Base-by-base conservation (phyloP, 35 echinoderm and acorn worm species). In the Stichopus chloronotus region DNA sequence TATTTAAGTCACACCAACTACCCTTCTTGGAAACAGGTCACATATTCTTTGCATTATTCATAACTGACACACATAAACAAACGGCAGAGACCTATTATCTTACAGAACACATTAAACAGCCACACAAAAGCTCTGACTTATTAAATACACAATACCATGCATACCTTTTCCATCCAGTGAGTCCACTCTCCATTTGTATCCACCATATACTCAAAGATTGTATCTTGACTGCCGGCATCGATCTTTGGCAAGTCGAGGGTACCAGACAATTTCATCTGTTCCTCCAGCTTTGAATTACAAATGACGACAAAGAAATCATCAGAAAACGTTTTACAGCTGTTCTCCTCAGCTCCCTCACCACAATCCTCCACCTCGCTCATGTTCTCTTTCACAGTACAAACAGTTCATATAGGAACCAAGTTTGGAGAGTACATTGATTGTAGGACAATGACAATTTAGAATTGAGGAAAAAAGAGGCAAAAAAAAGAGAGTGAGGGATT, bases 191-290 rank as follows among this genome's bases (percentile, higher is more conserved):
- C 97, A 16, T 93, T 81, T 12, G 93, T 92, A 77, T 93, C 93
- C 8, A 99, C 97, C 21, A 96, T 95, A 93, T 84, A 99, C 91
- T 99, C 97, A 99, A 99, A 99, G 81, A 99, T 99, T 21, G 97
- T 96, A 30, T 99, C 95, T 0, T 89, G 83, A 57, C 57, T 90
- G 20, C 80, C 57, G n/a, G 92, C 30, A 68, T 90, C 92, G 7
- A 95, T 92, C 55, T 94, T 90, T 55, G 97, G 97, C 6, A 99
- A 58, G 55, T 96, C 55, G 0, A 99, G 94, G 7, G 90, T 88
- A 17, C 97, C 95, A 8, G 93, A 89, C 10, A 59, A 81, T 43
- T 78, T 65, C 88, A 99, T 90, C 81, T 72, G 90, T 0, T 58
- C 86, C 58, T 99, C 97, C 92, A 99, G 87, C 97, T 99, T 57